Evolutionary conservation across 1,140 invertebrate species (phyloP).

Genomic region (Caerostris extrusa): DNA sequence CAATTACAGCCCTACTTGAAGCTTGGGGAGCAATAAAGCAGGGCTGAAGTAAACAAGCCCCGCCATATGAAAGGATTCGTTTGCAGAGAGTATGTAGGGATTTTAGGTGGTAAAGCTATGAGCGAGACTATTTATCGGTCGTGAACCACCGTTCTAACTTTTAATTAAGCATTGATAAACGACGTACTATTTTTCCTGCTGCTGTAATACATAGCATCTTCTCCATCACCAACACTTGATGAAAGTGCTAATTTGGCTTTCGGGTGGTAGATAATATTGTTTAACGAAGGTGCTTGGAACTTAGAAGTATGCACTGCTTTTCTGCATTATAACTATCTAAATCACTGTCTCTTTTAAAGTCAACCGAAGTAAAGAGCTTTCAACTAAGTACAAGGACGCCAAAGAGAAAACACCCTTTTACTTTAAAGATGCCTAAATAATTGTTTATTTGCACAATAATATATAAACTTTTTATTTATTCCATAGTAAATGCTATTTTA

Average conservation of each 20-base stretch:
- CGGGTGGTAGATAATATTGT: constrained; percentile 22
- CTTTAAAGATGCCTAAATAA: neutral
- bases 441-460: too few species aligned
- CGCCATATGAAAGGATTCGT: constrained; percentile 55
- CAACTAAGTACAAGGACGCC: neutral
- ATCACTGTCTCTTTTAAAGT: constrained; percentile 3
- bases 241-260: constrained; percentile 35
- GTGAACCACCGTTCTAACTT: constrained; percentile 27
- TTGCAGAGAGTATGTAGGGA: neutral
- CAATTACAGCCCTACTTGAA: constrained; percentile 57
- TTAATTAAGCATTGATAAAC: constrained; percentile 60
- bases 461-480: too few species aligned
- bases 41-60: constrained; percentile 37
- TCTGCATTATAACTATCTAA: constrained; percentile 32
- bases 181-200: neutral
- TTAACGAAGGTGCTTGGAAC: neutral
- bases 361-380: neutral
- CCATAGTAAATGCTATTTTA: too few species aligned
- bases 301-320: constrained; percentile 18
- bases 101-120: constrained; percentile 3
- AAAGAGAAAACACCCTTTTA: neutral
- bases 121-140: constrained; percentile 41
- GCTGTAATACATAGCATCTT: constrained; percentile 22
- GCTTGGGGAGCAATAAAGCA: constrained; percentile 56
- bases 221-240: constrained; percentile 27